Conservation (phyloP, 2,888 invertebrate genomes). For the Fissipunctia ypsillon region DNA sequence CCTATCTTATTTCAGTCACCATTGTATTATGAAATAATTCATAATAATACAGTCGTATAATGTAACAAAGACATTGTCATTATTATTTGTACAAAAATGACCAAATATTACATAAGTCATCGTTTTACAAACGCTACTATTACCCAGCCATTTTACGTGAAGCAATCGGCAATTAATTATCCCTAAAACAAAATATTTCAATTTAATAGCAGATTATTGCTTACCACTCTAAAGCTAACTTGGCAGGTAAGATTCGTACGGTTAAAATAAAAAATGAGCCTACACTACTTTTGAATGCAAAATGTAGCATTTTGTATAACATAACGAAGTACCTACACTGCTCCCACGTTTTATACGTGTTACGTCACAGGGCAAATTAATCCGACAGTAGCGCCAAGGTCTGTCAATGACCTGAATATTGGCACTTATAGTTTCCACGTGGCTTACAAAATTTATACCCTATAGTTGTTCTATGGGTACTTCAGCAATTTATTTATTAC, state of each 20-base stretch:
- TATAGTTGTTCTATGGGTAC: slow-evolving; percentile 30
- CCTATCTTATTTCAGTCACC: slow-evolving; percentile 25
- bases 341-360: neutral
- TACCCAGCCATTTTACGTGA: neutral
- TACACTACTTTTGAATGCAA: neutral
- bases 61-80: neutral
- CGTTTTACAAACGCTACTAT: neutral
- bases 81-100: slow-evolving; percentile 14
- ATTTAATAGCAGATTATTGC: neutral
- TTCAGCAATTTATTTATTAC: slow-evolving; percentile 27
- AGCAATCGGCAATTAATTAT: neutral
- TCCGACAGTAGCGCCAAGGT: slow-evolving; percentile 8
- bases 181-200: neutral
- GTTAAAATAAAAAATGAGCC: neutral
- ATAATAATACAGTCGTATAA: neutral
- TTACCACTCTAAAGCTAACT: neutral
- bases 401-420: slow-evolving; percentile 34
- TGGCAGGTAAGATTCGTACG: neutral
- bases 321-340: neutral
- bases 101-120: neutral
- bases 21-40: slow-evolving; percentile 1
- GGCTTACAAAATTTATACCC: slow-evolving; percentile 24
- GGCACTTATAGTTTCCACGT: slow-evolving; percentile 33
- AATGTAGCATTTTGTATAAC: neutral
- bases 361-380: slow-evolving; percentile 2